Base-by-base conservation (phyloP, 1,140 invertebrate genomes). In the Eueides isabella region DNA sequence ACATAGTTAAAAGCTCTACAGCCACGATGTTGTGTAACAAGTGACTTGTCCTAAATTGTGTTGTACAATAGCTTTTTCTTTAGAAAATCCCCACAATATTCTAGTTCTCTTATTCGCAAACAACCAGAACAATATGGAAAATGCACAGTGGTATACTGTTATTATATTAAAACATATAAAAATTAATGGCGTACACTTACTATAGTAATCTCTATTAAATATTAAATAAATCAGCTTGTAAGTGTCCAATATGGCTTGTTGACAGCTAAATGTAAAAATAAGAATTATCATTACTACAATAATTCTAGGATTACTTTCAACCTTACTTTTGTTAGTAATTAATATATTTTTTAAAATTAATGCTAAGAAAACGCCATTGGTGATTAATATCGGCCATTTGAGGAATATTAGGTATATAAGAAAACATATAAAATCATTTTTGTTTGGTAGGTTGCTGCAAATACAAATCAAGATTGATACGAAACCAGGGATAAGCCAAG, bases 121-220 rank as follows among this genome's bases (percentile, higher is more conserved):
- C n/a, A 92, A 76, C 91, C 91, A 92, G 76, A 92, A 92, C 11
- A 85, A 71, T 68, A 88, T 89, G n/a, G 88, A 85, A 74, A 84
- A 78, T 2, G 87, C 83, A 73, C 89, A 92, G 62, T 91, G 86
- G 65, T 87, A 92, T 12, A 88, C 76, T 2, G 80, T 70, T 0
- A 83, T 35, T 35, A 88, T 85, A 76, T 86, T 87, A 62, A 80
- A 73, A 19, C 81, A 61, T 14, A 81, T 79, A 30, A 90, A 74
- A n/a, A 80, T 61, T 19, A 80, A 35, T 1, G 80, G 71, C 1
- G 74, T 68, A 19, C 55, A 70, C 7, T 74, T 61, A 4, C 81
- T 31, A 0, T 38, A 14, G n/a, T 79, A 5, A 61, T 75, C 31
- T 12, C 41, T 5, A 77, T 61, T 62, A 69, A 35, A 55, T 14